These are phyloP conservation scores for Cantharis rufa DNA, from an alignment of 2,888 invertebrate genomes.

Conservation along the genomic window DNA sequence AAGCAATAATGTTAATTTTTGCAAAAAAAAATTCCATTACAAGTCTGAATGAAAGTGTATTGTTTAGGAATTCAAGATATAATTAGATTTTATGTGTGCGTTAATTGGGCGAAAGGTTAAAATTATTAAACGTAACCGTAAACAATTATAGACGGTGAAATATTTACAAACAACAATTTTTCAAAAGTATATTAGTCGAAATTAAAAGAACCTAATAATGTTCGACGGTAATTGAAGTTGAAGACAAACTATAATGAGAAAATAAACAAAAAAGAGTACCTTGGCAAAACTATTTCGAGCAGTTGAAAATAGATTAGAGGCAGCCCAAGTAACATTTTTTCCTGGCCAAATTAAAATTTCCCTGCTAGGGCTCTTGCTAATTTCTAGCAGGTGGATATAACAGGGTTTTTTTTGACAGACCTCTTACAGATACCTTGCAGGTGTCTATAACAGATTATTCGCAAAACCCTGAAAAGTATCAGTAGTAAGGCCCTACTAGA, in stretches of 20 bases:
- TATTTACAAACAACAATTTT: constrained; percentile 5
- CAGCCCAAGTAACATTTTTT: no score
- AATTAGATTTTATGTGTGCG: background rate
- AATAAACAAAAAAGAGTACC: constrained; percentile 22
- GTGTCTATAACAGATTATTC: no score
- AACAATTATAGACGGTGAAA: constrained; percentile 1
- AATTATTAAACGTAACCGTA: background rate
- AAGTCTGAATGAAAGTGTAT: background rate
- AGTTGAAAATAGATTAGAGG: constrained; percentile 35
- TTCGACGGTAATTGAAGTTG: constrained; percentile 26
- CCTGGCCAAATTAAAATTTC: no score
- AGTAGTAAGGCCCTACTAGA: no score
- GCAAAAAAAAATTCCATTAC: background rate
- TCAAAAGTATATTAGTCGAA: constrained; percentile 6
- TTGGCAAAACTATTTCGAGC: constrained; percentile 27
- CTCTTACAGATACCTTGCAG: no score
- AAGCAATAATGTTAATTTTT: background rate
- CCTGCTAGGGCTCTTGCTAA: no score
- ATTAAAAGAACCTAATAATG: constrained; percentile 15
- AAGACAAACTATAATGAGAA: constrained; percentile 26
- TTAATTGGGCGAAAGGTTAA: background rate
- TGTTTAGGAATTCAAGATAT: background rate
- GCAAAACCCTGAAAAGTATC: no score
- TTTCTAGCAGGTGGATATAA: no score
- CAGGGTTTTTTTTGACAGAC: no score